Evolutionary conservation across 2,113 vertebrate genomes (phyloP).

Genomic region (Phrynocephalus versicolor): DNA sequence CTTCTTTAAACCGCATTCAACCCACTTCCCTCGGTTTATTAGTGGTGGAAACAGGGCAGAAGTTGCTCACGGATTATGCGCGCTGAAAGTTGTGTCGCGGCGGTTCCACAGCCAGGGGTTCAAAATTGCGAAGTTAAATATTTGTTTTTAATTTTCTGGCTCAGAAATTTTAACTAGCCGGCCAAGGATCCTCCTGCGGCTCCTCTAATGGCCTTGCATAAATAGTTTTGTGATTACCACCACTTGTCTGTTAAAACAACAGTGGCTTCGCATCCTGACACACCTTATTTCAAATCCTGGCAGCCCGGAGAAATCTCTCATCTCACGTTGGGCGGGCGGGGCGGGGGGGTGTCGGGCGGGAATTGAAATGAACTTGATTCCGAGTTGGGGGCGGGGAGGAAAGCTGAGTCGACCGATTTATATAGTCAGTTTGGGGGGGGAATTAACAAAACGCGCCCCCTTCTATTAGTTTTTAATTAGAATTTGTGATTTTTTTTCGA

Average conservation of each 20-base stretch:
- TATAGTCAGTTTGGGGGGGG: conserved; percentile 1
- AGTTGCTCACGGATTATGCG: conserved; percentile 55
- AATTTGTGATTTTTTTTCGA: conserved; percentile 17
- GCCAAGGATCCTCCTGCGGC: conserved; percentile 56
- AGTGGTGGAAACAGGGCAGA: conserved; percentile 35
- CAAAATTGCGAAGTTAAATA: conserved; percentile 77
- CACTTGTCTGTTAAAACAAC: conserved; percentile 55
- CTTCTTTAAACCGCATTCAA: conserved; percentile 35
- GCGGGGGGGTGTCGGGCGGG: not conserved
- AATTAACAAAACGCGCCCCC: conserved; percentile 7
- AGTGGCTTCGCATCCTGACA: conserved; percentile 45
- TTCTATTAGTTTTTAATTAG: conserved; percentile 53
- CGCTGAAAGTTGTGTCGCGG: conserved; percentile 58
- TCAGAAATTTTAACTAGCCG: conserved; percentile 73
- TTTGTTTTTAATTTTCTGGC: conserved; percentile 83
- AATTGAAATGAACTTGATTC: conserved; percentile 17
- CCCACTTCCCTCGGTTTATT: conserved; percentile 37
- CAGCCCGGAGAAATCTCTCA: conserved; percentile 30
- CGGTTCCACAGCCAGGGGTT: conserved; percentile 48
- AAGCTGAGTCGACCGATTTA: not conserved
- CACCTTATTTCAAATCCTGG: conserved; percentile 32
- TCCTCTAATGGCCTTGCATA: conserved; percentile 60
- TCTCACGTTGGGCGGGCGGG: not conserved
- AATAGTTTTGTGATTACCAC: conserved; percentile 54
- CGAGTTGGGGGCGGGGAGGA: not conserved